phyloP scores from a whole-genome alignment of 2,113 vertebrate genomes.

The Tyrannus savana region DNA sequence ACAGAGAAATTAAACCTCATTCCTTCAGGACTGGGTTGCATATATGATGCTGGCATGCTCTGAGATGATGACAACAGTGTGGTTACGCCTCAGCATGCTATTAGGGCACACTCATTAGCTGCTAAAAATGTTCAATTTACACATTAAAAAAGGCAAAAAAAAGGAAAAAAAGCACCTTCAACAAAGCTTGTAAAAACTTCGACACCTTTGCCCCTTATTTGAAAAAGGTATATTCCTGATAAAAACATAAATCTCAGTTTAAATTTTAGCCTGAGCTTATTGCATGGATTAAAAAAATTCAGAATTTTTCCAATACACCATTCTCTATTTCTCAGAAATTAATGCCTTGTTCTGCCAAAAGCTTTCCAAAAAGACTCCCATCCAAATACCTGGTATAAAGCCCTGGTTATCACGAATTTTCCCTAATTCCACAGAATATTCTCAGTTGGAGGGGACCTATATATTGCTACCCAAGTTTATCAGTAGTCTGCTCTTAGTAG shows the following conservation, averaged over 20 bases:
- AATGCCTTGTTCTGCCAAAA: neutral
- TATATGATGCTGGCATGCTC: fast-evolving
- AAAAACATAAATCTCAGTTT: neutral
- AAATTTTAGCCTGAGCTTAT: neutral
- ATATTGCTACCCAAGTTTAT: neutral
- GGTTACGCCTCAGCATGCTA: neutral
- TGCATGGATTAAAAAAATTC: neutral
- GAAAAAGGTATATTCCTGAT: neutral
- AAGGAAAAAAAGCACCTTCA: neutral
- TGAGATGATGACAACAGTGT: fast-evolving
- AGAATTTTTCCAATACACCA: neutral
- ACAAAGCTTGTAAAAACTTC: neutral
- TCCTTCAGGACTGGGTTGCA: neutral
- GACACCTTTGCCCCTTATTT: fast-evolving
- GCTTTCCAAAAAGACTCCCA: neutral
- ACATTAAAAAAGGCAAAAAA: neutral
- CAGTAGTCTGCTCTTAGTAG: neutral
- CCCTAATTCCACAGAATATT: neutral
- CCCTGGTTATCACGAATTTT: neutral
- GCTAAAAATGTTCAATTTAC: neutral
- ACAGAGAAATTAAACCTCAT: neutral
- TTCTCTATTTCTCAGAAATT: neutral
- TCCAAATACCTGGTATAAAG: neutral
- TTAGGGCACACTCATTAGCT: neutral
- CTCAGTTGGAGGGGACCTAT: neutral